A percentile compares a stretch with the other conserved stretches of the same genome.
phyloP scores from a whole-genome alignment of 2,113 vertebrate species.

The Gopherus flavomarginatus region DNA sequence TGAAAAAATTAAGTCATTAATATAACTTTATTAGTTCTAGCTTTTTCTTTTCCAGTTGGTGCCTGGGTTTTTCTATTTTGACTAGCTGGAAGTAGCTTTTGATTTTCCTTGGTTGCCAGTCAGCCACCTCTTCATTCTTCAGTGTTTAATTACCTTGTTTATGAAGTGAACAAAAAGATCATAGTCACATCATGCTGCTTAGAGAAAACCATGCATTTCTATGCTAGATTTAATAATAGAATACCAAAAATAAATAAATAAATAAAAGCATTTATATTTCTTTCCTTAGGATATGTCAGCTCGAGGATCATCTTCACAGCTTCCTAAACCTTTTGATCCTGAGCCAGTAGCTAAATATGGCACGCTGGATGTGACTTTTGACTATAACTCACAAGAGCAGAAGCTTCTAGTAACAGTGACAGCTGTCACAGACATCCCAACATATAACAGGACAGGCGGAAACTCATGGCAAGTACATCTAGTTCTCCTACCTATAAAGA shows the following conservation, averaged over 20 bases:
- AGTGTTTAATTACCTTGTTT: slow-evolving; percentile 23
- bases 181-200: neutral
- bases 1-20: neutral
- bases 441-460: slow-evolving; percentile 89
- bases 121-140: slow-evolving; percentile 3
- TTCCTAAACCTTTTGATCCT: slow-evolving; percentile 93
- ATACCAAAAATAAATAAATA: slow-evolving; percentile 62
- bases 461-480: slow-evolving; percentile 98
- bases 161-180: slow-evolving; percentile 31
- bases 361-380: slow-evolving; percentile 94
- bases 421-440: slow-evolving; percentile 92
- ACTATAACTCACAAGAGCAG: slow-evolving; percentile 94
- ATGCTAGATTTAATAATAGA: slow-evolving; percentile 38
- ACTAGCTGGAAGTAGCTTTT: neutral
- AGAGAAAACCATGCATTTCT: slow-evolving; percentile 25
- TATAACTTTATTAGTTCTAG: neutral
- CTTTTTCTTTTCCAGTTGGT: neutral
- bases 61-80: neutral
- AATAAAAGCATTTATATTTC: slow-evolving; percentile 49
- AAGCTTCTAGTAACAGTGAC: slow-evolving; percentile 94
- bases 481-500: slow-evolving; percentile 96
- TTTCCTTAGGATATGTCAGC: slow-evolving; percentile 89
- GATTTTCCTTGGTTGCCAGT: slow-evolving; percentile 1
- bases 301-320: slow-evolving; percentile 90
- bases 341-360: slow-evolving; percentile 93